These are phyloP conservation scores for Oncorhynchus masou DNA, from an alignment of 2,113 vertebrate species.

Conservation along the genomic window DNA sequence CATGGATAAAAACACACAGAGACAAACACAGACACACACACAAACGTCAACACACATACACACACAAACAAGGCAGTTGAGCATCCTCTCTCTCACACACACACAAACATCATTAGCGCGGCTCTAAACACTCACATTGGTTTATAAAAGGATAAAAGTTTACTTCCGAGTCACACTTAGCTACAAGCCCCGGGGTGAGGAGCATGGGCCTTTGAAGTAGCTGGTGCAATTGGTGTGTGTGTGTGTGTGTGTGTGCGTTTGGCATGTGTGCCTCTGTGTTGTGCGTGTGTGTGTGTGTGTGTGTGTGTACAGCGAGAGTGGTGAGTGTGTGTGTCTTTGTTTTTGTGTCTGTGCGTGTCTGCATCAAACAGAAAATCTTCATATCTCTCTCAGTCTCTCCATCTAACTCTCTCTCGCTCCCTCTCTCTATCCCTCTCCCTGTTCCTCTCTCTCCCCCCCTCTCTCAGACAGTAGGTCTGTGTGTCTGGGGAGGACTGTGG, in stretches of 20 bases:
- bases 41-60: slow-evolving; percentile 13
- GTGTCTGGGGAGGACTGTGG: not conserved
- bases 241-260: slow-evolving; percentile 4
- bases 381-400: no score
- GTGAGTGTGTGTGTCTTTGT: no score
- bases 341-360: no score
- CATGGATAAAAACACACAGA: not conserved
- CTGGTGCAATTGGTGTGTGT: slow-evolving; percentile 5
- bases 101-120: slow-evolving; percentile 57
- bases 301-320: no score
- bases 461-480: not conserved
- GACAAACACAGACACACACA: slow-evolving; percentile 17
- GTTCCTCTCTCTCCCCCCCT: not conserved
- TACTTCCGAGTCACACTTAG: slow-evolving; percentile 43
- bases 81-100: slow-evolving; percentile 23
- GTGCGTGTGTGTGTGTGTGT: no score
- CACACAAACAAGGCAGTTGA: slow-evolving; percentile 19
- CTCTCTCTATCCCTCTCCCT: no score
- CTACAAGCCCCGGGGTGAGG: slow-evolving; percentile 40
- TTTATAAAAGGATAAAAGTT: slow-evolving; percentile 52
- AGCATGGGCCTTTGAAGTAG: slow-evolving; percentile 53
- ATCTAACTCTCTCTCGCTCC: no score
- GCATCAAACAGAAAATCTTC: no score
- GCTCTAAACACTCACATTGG: slow-evolving; percentile 31
- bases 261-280: no score